Evolutionary conservation across 2,888 invertebrate species (phyloP), one percentile per base, ranked within the genome.

Genomic region (Sicus ferrugineus): DNA sequence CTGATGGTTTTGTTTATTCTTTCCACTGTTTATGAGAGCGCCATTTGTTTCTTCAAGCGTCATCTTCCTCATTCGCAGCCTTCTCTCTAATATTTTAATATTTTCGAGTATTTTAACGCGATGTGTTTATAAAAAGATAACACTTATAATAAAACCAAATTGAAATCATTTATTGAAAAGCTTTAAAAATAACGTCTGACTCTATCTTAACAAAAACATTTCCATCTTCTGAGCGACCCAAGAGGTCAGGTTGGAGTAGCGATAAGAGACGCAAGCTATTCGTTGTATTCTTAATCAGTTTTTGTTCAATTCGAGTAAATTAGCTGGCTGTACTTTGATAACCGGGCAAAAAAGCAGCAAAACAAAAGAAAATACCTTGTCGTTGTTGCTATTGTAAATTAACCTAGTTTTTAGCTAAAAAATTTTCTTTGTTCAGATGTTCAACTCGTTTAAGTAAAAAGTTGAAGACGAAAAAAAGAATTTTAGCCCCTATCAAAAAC

Each of bases 41-140:
- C 69, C 68, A 67, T 70, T 62, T 73, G 65, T 71, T 70, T 73
- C 70, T 72, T n/a, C 71, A 69, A 72, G 69, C 72, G 74, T n/a
- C 76, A 71, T 74, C 72, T 73, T 74, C 74, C 72, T 76, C 78
- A 31, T 58, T n/a, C n/a, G n/a, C n/a, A n/a, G n/a, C n/a, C n/a
- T n/a, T n/a, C n/a, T 9, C 38, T 38, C 38, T 7, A 38, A 14
- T 9, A 38, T 9, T 9, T 38, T 38, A 38, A 38, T 9, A 14
- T 9, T 38, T 38, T 38, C 38, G 14, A 38, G 14, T 14, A 38
- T 38, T 38, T 38, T 38, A 14, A 38, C 38, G 38, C 14, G 7
- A 9, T 9, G 38, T 38, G 14, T 38, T 38, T 38, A 38, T 9
- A 9, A n/a, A n/a, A n/a, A n/a, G n/a, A n/a, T n/a, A n/a, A n/a